These are phyloP conservation scores for Chironomus striatipennis DNA, from an alignment of 1,140 invertebrate species.

Conservation along the genomic window DNA sequence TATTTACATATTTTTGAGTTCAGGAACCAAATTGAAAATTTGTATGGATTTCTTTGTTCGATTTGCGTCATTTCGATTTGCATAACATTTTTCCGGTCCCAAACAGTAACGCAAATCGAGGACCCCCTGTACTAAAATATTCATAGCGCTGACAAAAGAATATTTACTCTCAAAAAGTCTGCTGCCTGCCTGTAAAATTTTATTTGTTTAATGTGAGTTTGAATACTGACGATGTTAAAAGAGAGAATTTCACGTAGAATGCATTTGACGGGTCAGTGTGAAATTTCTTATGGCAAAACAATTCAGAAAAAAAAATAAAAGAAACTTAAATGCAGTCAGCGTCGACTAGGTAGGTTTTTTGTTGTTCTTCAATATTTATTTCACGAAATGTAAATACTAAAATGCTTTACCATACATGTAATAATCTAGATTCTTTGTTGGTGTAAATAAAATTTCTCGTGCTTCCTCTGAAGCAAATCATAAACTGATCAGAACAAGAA, in stretches of 20 bases:
- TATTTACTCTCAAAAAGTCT: no score
- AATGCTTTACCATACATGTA: not conserved
- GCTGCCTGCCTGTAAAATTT: not conserved
- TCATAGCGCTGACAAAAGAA: no score
- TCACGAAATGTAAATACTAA: constrained; percentile 17
- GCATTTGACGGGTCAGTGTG: constrained; percentile 22
- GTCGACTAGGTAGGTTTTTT: not conserved
- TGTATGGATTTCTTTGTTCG: no score
- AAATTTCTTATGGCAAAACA: constrained; percentile 14
- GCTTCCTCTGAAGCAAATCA: no score
- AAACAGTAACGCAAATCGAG: no score
- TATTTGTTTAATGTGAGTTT: not conserved
- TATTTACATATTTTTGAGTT: no score
- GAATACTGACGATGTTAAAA: not conserved
- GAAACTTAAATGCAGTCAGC: not conserved
- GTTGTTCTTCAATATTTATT: constrained; percentile 21
- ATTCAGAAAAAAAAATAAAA: not conserved
- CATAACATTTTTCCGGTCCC: no score
- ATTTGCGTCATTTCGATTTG: no score
- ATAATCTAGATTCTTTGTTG: constrained; percentile 6
- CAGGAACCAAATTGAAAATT: no score
- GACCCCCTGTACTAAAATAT: no score
- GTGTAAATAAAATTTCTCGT: no score
- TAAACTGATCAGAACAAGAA: no score
- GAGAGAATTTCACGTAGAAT: constrained; percentile 1